A percentile compares a stretch with the other conserved stretches of the same genome.
Evolutionary conservation across 35 echinoderm and acorn worm genomes (phyloP).

Genomic region (Apostichopus parvimensis): DNA sequence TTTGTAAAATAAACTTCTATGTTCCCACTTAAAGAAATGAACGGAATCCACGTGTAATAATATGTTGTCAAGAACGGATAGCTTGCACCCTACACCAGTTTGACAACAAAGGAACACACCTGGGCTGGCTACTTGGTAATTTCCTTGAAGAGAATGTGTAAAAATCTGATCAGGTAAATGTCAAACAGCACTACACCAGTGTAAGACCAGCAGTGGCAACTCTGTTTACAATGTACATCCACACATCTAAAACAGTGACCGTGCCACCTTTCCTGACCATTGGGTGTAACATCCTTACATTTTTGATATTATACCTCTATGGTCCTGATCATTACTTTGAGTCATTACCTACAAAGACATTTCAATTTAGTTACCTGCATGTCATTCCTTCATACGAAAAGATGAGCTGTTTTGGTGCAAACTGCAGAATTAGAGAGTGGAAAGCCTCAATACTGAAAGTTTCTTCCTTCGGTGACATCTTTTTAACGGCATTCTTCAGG

Average conservation of each 20-base stretch:
- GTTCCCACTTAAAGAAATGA: background rate
- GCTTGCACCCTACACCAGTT: too few species aligned
- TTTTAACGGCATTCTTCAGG: background rate
- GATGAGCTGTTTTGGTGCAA: constrained; percentile 12
- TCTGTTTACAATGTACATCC: background rate
- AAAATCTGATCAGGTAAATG: too few species aligned
- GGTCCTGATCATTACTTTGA: too few species aligned
- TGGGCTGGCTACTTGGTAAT: too few species aligned
- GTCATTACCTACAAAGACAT: too few species aligned
- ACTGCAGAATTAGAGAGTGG: constrained; percentile 3
- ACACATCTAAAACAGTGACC: background rate
- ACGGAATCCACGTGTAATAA: background rate
- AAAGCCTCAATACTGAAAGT: constrained; percentile 40
- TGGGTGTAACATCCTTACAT: background rate
- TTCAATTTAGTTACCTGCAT: constrained; percentile 19
- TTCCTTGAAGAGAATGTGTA: too few species aligned
- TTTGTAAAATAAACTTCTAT: background rate
- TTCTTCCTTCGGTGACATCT: constrained; percentile 28
- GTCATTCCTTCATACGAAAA: constrained; percentile 50
- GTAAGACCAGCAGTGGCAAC: too few species aligned
- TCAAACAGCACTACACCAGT: too few species aligned
- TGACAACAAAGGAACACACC: too few species aligned
- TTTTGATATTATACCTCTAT: background rate
- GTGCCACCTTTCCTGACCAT: background rate
- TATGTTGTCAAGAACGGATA: background rate